Percentiles rank a stretch among this genome's conserved stretches.
phyloP scores from a whole-genome alignment of 1,140 invertebrate species.

The Tetramorium alpestre region DNA sequence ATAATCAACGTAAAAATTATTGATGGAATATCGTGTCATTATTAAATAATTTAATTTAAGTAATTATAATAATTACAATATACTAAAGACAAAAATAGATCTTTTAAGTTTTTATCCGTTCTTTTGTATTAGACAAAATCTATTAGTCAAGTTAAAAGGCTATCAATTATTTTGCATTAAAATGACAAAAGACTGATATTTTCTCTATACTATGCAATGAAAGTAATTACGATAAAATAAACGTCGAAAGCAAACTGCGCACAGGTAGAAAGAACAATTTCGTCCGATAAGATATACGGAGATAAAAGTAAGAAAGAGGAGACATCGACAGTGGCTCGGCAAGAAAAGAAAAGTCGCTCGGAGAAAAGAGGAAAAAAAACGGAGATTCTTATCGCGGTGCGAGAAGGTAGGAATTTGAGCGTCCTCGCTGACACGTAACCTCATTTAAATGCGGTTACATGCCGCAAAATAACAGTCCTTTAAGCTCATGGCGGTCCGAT shows the following conservation, averaged over 20 bases:
- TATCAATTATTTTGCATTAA: slow-evolving; percentile 13
- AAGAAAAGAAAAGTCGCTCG: slow-evolving; percentile 53
- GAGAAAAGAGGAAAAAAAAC: slow-evolving; percentile 14
- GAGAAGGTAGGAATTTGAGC: slow-evolving; percentile 22
- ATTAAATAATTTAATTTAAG: not conserved
- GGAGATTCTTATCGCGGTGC: slow-evolving; percentile 22
- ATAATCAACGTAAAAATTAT: not conserved
- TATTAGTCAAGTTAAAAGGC: not conserved
- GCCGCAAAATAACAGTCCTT: slow-evolving; percentile 70
- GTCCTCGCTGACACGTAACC: slow-evolving; percentile 61
- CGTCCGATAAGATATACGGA: not conserved
- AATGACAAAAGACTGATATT: not conserved
- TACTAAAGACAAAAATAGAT: not conserved
- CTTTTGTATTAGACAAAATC: not conserved
- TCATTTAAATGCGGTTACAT: slow-evolving; percentile 69
- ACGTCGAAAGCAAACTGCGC: not conserved
- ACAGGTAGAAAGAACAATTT: slow-evolving; percentile 5
- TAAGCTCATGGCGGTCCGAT: slow-evolving; percentile 57
- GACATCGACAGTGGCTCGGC: slow-evolving; percentile 28
- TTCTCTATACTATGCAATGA: not conserved
- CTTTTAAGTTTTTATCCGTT: not conserved
- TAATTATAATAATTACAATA: not conserved
- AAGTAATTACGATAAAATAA: slow-evolving; percentile 21
- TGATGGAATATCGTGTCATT: not conserved
- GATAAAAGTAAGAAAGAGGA: slow-evolving; percentile 45